A percentile compares a stretch with the other conserved stretches of the same genome.
These are phyloP conservation scores for Linurgus olivaceus DNA, from an alignment of 2,797 vertebrate species.

Conservation along the genomic window DNA sequence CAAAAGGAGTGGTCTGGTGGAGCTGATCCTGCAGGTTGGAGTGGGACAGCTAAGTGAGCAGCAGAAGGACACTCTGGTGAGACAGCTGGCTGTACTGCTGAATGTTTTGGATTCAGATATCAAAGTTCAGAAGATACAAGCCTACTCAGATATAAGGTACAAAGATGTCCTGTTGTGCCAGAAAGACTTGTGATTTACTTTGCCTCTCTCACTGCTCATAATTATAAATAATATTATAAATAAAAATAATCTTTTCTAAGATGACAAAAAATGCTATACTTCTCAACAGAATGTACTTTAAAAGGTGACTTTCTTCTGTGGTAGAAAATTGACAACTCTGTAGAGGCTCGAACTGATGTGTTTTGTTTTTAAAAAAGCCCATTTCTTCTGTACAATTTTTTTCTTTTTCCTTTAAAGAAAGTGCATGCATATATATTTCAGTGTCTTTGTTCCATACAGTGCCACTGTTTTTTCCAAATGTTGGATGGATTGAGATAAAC, in stretches of 20 bases:
- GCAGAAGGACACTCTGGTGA: conserved; percentile 85
- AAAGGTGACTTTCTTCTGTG: background rate
- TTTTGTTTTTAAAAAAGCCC: background rate
- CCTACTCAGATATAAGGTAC: conserved; percentile 88
- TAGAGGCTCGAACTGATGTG: background rate
- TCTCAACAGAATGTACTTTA: background rate
- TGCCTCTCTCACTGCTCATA: background rate
- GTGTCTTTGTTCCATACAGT: background rate
- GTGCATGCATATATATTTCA: background rate
- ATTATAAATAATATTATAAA: background rate
- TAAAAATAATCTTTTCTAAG: background rate
- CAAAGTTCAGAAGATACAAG: conserved; percentile 83
- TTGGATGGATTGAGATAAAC: background rate
- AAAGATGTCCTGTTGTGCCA: background rate
- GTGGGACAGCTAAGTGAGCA: conserved; percentile 84
- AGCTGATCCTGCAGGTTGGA: conserved; percentile 86
- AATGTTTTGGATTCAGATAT: conserved; percentile 85
- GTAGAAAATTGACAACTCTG: background rate
- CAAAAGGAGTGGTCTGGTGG: conserved; percentile 82
- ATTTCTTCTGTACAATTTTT: background rate
- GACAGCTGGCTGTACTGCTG: conserved; percentile 85
- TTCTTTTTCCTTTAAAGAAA: background rate
- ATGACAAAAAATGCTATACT: background rate
- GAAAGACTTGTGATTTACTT: background rate
- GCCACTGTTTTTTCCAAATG: background rate